Evolutionary conservation across 2,113 vertebrate species (phyloP), one percentile per base, ranked within the genome.

Genomic region (Lates calcarifer): DNA sequence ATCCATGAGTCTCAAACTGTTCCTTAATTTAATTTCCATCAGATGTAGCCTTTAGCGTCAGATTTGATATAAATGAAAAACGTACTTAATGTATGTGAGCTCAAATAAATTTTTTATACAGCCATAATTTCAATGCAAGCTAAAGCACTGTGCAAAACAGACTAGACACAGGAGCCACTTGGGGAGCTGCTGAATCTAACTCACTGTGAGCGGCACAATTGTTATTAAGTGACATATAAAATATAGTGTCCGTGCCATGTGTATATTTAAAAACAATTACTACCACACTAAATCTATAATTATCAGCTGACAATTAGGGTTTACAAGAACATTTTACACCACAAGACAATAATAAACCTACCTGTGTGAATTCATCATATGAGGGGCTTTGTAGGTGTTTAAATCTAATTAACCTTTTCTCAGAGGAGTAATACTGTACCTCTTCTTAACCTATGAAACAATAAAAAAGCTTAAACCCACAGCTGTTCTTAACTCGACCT

Each of bases 191-290:
- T 11, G 1, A 1, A 58, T 51, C 43, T 2, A 17, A 37, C 74
- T 51, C 22, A 14, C 62, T 53, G 77, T 66, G 71, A 83, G 37
- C 15, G 6, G 7, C 5, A 18, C 0, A 7, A 22, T 33, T n/a
- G n/a, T n/a, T n/a, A n/a, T n/a, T 33, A 29, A 53, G 61, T 26
- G 55, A 31, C 9, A 56, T 82, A 84, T 47, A 68, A 78, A 78
- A 81, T 29, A 4, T 15, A 5, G 4, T 29, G 15, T 18, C 18
- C 22, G 6, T 31, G 9, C 33, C 22, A 5, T 37, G 11, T 29
- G 13, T n/a, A 20, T 18, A 74, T 58, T 57, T 49, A 51, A n/a
- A n/a, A n/a, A 63, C 28, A 29, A 13, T 61, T 28, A 51, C 41
- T 12, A 8, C 29, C 17, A 1, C 22, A 49, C 39, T 18, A 39